These are phyloP conservation scores for Cnemophilus loriae DNA, from an alignment of 2,113 vertebrate species.

Conservation along the genomic window DNA sequence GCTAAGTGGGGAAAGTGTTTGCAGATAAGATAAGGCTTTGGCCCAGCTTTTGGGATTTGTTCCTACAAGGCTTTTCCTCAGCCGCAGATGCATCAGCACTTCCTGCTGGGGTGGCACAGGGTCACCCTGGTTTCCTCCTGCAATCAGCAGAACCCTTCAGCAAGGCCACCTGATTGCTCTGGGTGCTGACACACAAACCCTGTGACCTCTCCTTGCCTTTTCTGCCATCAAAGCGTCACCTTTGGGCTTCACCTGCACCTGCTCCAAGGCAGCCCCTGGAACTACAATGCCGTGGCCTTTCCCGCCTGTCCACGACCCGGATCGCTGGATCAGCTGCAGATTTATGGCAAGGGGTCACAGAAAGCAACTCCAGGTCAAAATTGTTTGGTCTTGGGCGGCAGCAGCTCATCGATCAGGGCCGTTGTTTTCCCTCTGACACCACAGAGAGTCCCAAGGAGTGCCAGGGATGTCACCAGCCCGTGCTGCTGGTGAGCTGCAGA, in stretches of 20 bases:
- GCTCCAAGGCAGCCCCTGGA: not conserved
- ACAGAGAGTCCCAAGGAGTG: not conserved
- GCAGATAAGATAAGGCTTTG: constrained; percentile 49
- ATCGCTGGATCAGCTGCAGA: not conserved
- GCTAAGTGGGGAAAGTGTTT: constrained; percentile 19
- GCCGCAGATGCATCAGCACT: not conserved
- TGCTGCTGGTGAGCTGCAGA: not conserved
- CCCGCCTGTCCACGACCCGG: not conserved
- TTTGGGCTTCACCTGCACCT: not conserved
- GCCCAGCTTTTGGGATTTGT: constrained; percentile 2
- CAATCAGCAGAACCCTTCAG: constrained; percentile 1
- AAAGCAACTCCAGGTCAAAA: constrained; percentile 20
- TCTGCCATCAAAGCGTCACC: not conserved
- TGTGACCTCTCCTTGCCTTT: not conserved
- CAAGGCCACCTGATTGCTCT: not conserved
- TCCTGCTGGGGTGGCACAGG: constrained; percentile 6
- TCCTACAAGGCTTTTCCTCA: constrained; percentile 8
- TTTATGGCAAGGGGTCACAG: constrained; percentile 22
- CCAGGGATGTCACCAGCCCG: not conserved
- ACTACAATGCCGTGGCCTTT: not conserved
- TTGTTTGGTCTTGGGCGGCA: not conserved
- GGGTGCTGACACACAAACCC: not conserved
- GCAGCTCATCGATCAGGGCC: constrained; percentile 35
- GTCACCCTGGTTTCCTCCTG: constrained; percentile 20
- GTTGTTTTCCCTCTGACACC: not conserved